Conservation (phyloP, 2,797 vertebrate genomes). For the Anisognathus igniventris region DNA sequence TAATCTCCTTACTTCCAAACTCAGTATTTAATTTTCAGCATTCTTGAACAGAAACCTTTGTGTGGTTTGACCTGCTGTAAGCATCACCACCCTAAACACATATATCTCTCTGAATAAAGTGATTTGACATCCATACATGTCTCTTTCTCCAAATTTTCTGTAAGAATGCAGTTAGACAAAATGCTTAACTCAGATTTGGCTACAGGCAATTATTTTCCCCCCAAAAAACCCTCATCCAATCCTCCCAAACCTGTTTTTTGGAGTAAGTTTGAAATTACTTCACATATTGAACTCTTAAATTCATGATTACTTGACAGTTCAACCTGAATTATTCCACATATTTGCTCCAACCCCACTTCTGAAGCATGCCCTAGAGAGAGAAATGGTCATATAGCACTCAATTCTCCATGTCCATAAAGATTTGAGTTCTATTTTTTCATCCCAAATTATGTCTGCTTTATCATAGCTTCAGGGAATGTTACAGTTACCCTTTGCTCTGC, state of each 20-base stretch:
- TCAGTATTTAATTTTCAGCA: background rate
- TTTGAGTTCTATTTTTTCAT: background rate
- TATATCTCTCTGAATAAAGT: background rate
- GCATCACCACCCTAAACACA: background rate
- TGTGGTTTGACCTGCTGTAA: background rate
- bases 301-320: background rate
- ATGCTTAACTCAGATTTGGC: background rate
- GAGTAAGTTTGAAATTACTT: background rate
- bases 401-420: background rate
- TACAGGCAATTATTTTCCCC: background rate
- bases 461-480: background rate
- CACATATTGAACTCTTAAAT: conserved; percentile 1
- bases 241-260: background rate
- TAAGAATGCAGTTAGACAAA: background rate
- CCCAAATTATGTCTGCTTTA: background rate
- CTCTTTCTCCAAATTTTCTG: background rate
- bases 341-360: background rate
- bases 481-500: background rate
- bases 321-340: background rate
- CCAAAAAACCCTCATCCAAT: rapidly evolving
- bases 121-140: background rate
- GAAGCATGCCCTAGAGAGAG: background rate
- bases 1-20: background rate
- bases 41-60: background rate
- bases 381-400: background rate